Conservation (phyloP, 2,113 vertebrate genomes). For the Ptilorrhoa leucosticta region DNA sequence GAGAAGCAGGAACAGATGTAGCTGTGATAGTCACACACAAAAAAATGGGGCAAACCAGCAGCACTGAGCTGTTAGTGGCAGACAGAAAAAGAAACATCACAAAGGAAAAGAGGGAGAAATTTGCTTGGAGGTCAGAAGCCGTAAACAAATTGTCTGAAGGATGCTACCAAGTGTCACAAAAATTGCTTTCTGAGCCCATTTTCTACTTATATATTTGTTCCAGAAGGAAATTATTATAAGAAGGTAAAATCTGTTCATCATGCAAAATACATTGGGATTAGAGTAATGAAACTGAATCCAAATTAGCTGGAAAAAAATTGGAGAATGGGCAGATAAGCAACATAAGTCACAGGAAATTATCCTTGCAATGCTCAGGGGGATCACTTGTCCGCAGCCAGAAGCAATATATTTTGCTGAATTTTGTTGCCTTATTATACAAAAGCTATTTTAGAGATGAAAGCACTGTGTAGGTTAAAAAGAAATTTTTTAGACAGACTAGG, state of each 20-base stretch:
- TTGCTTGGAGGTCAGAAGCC: background rate
- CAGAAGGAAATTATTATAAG: background rate
- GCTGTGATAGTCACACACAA: background rate
- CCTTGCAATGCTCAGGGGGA: background rate
- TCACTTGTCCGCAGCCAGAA: background rate
- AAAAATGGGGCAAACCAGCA: background rate
- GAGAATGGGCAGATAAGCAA: slow-evolving; percentile 1
- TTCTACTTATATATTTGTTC: background rate
- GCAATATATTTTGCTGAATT: background rate
- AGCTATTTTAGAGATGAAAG: slow-evolving; percentile 10
- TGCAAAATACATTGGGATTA: background rate
- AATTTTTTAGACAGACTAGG: background rate
- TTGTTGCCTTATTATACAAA: slow-evolving; percentile 8
- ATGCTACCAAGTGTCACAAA: background rate
- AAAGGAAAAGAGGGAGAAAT: background rate
- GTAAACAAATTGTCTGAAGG: background rate
- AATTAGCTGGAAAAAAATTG: slow-evolving; percentile 9
- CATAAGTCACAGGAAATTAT: slow-evolving; percentile 18
- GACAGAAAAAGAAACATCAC: background rate
- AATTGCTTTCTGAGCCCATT: background rate
- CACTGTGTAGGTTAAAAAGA: background rate
- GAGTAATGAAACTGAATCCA: background rate
- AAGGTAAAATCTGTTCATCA: slow-evolving; percentile 10
- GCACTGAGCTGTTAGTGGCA: background rate
- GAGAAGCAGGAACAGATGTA: background rate